phyloP scores from a whole-genome alignment of 2,113 vertebrate genomes.

The Thryonomys swinderianus region DNA sequence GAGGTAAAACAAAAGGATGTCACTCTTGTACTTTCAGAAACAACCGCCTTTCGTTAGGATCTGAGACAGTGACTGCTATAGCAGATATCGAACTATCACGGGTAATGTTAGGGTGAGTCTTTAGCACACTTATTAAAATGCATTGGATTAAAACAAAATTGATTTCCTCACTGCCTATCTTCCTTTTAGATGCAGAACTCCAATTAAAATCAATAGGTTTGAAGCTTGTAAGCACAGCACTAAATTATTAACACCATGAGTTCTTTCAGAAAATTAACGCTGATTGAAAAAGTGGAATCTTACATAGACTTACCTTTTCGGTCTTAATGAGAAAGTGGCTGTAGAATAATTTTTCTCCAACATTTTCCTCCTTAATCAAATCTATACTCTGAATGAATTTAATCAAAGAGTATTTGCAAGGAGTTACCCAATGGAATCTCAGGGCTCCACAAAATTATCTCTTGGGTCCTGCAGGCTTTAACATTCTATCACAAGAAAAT shows the following conservation, averaged over 20 bases:
- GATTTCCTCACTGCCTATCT: conserved; percentile 76
- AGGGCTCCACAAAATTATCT: conserved; percentile 63
- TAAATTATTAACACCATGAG: conserved; percentile 79
- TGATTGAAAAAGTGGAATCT: conserved; percentile 80
- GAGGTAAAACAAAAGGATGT: conserved; percentile 58
- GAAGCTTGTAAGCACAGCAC: conserved; percentile 76
- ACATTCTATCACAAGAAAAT: conserved; percentile 66
- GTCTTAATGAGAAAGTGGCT: conserved; percentile 77
- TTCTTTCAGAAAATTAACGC: conserved; percentile 81
- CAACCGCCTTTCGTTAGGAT: conserved; percentile 58
- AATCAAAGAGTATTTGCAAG: conserved; percentile 76
- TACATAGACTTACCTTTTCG: conserved; percentile 70
- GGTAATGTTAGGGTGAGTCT: conserved; percentile 71
- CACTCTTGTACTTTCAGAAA: conserved; percentile 59
- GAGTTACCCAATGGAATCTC: conserved; percentile 65
- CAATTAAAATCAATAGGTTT: conserved; percentile 82
- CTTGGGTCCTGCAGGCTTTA: conserved; percentile 65
- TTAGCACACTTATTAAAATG: conserved; percentile 79
- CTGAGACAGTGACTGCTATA: conserved; percentile 19
- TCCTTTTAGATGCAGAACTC: conserved; percentile 73
- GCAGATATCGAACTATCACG: conserved; percentile 63
- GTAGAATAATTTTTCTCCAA: conserved; percentile 70
- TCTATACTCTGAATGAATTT: conserved; percentile 72
- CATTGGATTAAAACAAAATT: conserved; percentile 80
- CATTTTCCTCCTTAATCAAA: conserved; percentile 78